Evolutionary conservation across 92 coral and sea anemone species (phyloP), one percentile per base, ranked within the genome.

Genomic region (Porites cylindrica): DNA sequence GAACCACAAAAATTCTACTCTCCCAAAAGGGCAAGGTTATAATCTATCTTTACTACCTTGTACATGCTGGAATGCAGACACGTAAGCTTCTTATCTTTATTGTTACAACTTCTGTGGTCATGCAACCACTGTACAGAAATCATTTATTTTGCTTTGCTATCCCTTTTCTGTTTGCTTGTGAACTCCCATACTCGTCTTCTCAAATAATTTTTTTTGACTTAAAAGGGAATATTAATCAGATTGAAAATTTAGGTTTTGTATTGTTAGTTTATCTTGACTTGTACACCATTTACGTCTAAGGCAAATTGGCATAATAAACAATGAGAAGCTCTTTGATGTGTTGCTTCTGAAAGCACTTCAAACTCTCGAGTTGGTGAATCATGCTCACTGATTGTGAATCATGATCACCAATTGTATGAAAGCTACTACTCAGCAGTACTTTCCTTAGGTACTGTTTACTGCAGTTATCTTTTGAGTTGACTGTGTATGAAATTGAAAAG

Each of bases 41-140:
- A 10, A 68, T 73, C 76, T 38, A 38, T 53, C 77, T 50, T 72
- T 53, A n/a, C 64, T 53, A 52, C 62, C 7, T 38, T 14, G 82
- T 12, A 58, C 68, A 60, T 77, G 69, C 29, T 61, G 81, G 87
- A 38, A 83, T 83, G 81, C n/a, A 52, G 80, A 75, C 23, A 73
- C 50, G 85, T 66, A 73, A 83, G 75, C 86, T 52, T 73, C 80
- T 83, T 83, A 74, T 83, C 54, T 64, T 21, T 74, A 83, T 83
- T 83, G 87, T 53, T 51, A 52, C 64, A 74, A 70, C 61, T 50
- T 29, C 56, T 51, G 20, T 2, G 12, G 47, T 38, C 78, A 62
- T 78, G 38, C 56, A 65, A 68, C 66, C 26, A 16, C 52, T 23
- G 51, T 23, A 51, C 75, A 23, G 16, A n/a, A 67, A 78, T 18